Percentiles rank a stretch among this genome's conserved stretches.
Conservation (phyloP, 2,113 vertebrate species). For the Fulica atra region DNA sequence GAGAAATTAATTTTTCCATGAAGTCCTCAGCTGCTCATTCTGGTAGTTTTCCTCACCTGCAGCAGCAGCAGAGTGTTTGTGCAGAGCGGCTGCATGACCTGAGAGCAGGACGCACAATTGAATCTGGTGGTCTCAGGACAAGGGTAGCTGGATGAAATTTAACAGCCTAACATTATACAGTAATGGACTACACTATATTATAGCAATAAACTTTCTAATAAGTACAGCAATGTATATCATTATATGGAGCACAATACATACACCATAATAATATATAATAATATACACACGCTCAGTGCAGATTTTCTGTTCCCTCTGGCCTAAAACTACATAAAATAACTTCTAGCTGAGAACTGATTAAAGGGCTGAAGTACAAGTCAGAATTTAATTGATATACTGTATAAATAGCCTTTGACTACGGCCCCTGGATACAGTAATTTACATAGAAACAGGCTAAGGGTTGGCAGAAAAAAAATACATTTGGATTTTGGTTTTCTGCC, state of each 20-base stretch:
- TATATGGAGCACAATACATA: neutral
- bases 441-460: neutral
- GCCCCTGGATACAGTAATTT: neutral
- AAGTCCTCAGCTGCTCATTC: neutral
- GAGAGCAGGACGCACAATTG: neutral
- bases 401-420: neutral
- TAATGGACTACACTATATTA: neutral
- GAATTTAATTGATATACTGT: neutral
- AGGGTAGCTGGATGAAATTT: neutral
- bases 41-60: neutral
- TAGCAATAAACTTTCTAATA: neutral
- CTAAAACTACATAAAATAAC: neutral
- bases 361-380: neutral
- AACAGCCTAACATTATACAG: neutral
- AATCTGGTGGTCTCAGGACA: accelerated
- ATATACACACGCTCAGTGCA: neutral
- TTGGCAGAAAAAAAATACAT: neutral
- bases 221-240: neutral
- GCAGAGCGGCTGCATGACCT: neutral
- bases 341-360: neutral
- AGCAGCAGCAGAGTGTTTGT: neutral
- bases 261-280: neutral
- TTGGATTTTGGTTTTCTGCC: neutral
- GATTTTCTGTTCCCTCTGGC: neutral
- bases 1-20: neutral